These are phyloP conservation scores for Colinus virginianus DNA, from an alignment of 2,113 vertebrate genomes.

Conservation along the genomic window DNA sequence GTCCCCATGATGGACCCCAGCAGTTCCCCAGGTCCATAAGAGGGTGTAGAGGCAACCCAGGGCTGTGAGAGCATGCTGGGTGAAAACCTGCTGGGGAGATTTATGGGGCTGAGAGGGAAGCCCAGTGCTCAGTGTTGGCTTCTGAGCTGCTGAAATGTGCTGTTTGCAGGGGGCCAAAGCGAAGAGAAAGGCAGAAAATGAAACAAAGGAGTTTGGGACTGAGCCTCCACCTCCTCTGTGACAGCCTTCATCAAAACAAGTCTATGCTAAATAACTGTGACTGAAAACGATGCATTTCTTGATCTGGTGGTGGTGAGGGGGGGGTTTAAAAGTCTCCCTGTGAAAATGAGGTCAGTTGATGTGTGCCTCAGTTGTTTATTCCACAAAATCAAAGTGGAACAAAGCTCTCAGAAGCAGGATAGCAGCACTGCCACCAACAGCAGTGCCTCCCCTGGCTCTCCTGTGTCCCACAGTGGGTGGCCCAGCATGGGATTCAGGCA, in stretches of 20 bases:
- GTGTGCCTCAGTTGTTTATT: slow-evolving; percentile 39
- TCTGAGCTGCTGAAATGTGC: not conserved
- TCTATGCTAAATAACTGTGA: not conserved
- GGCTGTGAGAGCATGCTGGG: not conserved
- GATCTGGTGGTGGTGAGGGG: not conserved
- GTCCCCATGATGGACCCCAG: not conserved
- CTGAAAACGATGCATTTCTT: not conserved
- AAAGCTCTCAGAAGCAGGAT: not conserved
- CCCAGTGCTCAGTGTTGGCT: accelerated
- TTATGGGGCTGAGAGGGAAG: not conserved
- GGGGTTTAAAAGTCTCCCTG: slow-evolving; percentile 11
- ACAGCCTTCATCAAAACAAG: not conserved
- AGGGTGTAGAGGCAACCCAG: accelerated
- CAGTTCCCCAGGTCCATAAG: accelerated
- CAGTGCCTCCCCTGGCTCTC: not conserved
- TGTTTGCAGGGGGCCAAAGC: not conserved
- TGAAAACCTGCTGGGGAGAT: not conserved
- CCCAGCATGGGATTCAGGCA: not conserved
- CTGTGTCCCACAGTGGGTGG: accelerated
- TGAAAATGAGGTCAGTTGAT: slow-evolving; percentile 64
- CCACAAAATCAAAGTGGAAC: slow-evolving; percentile 19
- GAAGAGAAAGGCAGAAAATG: not conserved
- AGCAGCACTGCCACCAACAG: not conserved
- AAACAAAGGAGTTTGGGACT: not conserved
- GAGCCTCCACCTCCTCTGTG: not conserved